phyloP scores from a whole-genome alignment of 2,888 invertebrate species.

The Melanargia galathea region DNA sequence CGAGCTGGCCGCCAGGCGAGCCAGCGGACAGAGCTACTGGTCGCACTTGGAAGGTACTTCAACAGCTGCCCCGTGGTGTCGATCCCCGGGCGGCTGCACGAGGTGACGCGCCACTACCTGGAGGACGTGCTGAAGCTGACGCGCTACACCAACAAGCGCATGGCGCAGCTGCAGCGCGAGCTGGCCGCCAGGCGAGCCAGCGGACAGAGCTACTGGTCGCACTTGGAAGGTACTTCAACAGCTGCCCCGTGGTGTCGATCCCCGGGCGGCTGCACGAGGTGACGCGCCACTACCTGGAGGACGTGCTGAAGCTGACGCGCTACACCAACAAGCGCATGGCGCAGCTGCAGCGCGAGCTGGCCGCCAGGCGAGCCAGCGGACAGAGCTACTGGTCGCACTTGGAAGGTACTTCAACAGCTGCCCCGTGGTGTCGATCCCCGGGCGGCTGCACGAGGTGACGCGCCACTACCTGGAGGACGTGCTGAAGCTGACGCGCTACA shows the following conservation, averaged over 20 bases:
- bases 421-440: slow-evolving; percentile 89
- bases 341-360: slow-evolving; percentile 63
- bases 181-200: slow-evolving; percentile 56
- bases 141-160: slow-evolving; percentile 78
- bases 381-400: slow-evolving; percentile 72
- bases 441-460: slow-evolving; percentile 88
- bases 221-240: slow-evolving; percentile 85
- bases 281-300: slow-evolving; percentile 89
- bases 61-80: slow-evolving; percentile 88
- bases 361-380: slow-evolving; percentile 57
- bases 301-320: slow-evolving; percentile 85
- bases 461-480: slow-evolving; percentile 91
- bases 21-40: slow-evolving; percentile 68
- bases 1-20: slow-evolving; percentile 60
- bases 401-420: slow-evolving; percentile 87
- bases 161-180: slow-evolving; percentile 68
- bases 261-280: slow-evolving; percentile 90
- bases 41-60: slow-evolving; percentile 83
- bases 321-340: slow-evolving; percentile 80
- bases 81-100: slow-evolving; percentile 89
- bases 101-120: slow-evolving; percentile 89
- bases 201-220: slow-evolving; percentile 71
- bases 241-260: slow-evolving; percentile 88
- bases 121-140: slow-evolving; percentile 89
- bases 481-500: slow-evolving; percentile 83